Evolutionary conservation across 2,888 invertebrate species (phyloP), one percentile per base, ranked within the genome.

Genomic region (Bombylius major): DNA sequence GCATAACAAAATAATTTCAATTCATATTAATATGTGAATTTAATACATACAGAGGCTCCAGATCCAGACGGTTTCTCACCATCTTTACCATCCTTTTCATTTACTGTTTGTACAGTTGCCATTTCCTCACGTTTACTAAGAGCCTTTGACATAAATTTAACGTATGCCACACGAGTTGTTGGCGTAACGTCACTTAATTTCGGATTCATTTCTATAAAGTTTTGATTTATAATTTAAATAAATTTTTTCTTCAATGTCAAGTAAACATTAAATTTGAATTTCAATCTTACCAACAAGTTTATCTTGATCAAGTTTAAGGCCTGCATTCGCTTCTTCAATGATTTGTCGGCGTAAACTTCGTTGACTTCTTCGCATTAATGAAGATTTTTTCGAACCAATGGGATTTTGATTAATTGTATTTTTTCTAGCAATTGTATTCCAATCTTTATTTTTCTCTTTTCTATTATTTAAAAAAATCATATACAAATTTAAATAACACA

Each of bases 61-160:
- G 45, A 14, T n/a, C 32, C 31, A 31, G 12, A 31, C 4, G 47
- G 11, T 34, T 13, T n/a, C 33, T 44, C 12, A 54, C 32, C 34
- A 12, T 32, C 52, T 46, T 14, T 32, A 5, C 39, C 23, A 1
- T 12, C 53, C 11, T 55, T 58, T 51, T 51, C 56, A 45, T 33
- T 59, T 49, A 54, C 55, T 48, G 36, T 50, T 13, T 44, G 45
- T 8, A 23, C 23, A 9, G 3, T 9, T 0, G 62, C 61, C 5
- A 51, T 31, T 46, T 53, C 55, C 23, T 67, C 56, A 5, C 66
- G 82, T 0, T 79, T 77, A 54, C 80, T 80, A 61, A 85, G 78
- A 72, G 86, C 84, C 67, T 79, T 82, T 59, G 83, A 82, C 83
- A 91, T 91, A 69, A 91, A 92, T 72, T 90, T 91, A 54, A 89